A percentile compares a stretch with the other conserved stretches of the same genome.
Conservation (phyloP, 2,888 invertebrate species). For the Trichogramma evanescens region DNA sequence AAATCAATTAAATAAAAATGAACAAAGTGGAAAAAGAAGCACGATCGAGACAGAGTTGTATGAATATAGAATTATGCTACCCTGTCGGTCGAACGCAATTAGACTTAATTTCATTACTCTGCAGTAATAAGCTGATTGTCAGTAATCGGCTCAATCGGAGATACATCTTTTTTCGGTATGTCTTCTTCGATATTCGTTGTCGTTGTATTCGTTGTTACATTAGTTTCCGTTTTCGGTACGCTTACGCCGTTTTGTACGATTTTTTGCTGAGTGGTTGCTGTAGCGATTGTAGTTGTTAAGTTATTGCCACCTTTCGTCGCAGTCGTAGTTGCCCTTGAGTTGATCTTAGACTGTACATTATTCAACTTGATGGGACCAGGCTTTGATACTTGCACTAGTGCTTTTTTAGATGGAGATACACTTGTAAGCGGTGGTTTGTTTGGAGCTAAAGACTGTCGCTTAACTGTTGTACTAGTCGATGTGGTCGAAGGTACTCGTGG, state of each 20-base stretch:
- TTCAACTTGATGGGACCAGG: slow-evolving; percentile 15
- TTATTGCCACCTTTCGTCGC: slow-evolving; percentile 22
- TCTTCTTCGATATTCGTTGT: slow-evolving; percentile 37
- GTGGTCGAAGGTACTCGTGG: slow-evolving; percentile 21
- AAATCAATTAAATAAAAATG: slow-evolving; percentile 9
- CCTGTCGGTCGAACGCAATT: background rate
- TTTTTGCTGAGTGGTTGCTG: slow-evolving; percentile 21
- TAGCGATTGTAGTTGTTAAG: slow-evolving; percentile 10
- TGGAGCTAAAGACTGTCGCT: slow-evolving; percentile 14
- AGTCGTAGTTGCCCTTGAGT: slow-evolving; percentile 14
- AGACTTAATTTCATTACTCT: slow-evolving; percentile 32
- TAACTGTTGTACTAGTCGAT: slow-evolving; percentile 22
- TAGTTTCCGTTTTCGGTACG: slow-evolving; percentile 13
- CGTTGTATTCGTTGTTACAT: slow-evolving; percentile 31
- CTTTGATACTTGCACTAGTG: slow-evolving; percentile 27
- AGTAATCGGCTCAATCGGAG: slow-evolving; percentile 43
- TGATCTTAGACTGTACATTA: slow-evolving; percentile 13
- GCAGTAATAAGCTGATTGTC: slow-evolving; percentile 43
- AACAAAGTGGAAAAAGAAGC: slow-evolving; percentile 3
- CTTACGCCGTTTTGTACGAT: slow-evolving; percentile 37
- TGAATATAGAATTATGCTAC: background rate
- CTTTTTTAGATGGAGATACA: slow-evolving; percentile 29
- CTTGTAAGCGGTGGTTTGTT: slow-evolving; percentile 8
- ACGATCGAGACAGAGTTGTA: background rate
- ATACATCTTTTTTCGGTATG: slow-evolving; percentile 51